phyloP scores from a whole-genome alignment of 2,888 invertebrate species.

The Elysia crispata region DNA sequence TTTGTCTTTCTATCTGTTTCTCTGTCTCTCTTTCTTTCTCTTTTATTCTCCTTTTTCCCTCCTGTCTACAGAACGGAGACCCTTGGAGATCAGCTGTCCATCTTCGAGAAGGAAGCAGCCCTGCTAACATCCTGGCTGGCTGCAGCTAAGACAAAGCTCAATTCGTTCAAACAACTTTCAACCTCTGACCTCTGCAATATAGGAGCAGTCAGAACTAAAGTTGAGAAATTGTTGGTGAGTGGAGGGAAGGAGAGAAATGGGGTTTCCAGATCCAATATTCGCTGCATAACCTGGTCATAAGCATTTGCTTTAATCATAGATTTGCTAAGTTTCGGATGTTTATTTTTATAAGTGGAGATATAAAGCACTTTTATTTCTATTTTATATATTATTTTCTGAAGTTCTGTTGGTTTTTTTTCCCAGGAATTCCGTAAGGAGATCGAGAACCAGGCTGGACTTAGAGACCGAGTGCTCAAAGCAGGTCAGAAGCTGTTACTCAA shows the following conservation, averaged over 20 bases:
- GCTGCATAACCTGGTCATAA: too few relatives aligned
- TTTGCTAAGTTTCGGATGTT: too few relatives aligned
- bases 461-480: conserved; percentile 65
- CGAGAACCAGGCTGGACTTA: conserved; percentile 68
- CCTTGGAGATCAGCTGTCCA: conserved; percentile 69
- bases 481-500: conserved; percentile 69
- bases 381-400: too few relatives aligned
- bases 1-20: too few relatives aligned
- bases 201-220: conserved; percentile 66
- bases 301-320: too few relatives aligned
- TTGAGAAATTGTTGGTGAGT: conserved; percentile 73
- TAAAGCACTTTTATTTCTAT: too few relatives aligned
- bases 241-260: too few relatives aligned
- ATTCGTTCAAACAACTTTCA: conserved; percentile 65
- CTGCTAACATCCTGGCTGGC: conserved; percentile 70
- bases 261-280: too few relatives aligned
- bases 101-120: conserved; percentile 71
- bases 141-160: conserved; percentile 65
- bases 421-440: conserved; percentile 75
- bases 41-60: too few relatives aligned
- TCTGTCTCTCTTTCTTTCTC: too few relatives aligned
- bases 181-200: conserved; percentile 69
- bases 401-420: neutral
- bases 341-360: too few relatives aligned
- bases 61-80: conserved; percentile 65